Evolutionary conservation across 2,888 invertebrate species (phyloP), one percentile per base, ranked within the genome.

Genomic region (Ecliptopera silaceata): DNA sequence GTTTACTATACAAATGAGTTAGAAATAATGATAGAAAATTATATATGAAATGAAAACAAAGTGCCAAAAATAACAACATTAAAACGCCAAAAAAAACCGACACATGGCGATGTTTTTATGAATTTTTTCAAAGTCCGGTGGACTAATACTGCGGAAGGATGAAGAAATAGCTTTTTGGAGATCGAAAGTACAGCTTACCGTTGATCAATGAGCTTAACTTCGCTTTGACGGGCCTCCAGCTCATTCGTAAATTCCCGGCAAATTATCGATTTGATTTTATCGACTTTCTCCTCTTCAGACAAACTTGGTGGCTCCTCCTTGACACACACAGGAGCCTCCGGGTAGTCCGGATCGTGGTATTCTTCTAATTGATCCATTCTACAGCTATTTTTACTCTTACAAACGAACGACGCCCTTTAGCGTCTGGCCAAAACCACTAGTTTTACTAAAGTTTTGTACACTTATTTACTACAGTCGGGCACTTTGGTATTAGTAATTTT

Each of bases 241-340:
- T 97, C 97, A 44, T 91, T 92, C 41, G 93, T 88, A 84, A 97
- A 96, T 82, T 97, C 95, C 56, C 92, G 92, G 65, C 93, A 92
- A 26, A 97, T 92, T 48, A 96, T 94, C 20, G 89, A 84, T 64
- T 92, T 88, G 58, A 95, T 92, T 79, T 90, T 93, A 17, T 82
- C 78, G 31, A 84, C 70, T 77, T 87, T 86, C 66, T 88, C 85
- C 45, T 91, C 92, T 49, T 87, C 85, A 0, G 80, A 65, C 15
- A 74, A 29, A 29, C 56, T 72, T 41, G 65, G 68, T 0, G 73
- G 66, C 56, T 83, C 82, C 55, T 82, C 80, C 55, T 80, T 80
- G 2, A 77, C 71, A 47, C 69, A 67, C 18, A 71, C 68, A 8
- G 78, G 65, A 4, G 67, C 72, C 54, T 82, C 90, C 10, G 88